Percentiles rank a stretch among this genome's conserved stretches.
Evolutionary conservation across 2,888 invertebrate genomes (phyloP).

Genomic region (Drosophila ustulata): DNA sequence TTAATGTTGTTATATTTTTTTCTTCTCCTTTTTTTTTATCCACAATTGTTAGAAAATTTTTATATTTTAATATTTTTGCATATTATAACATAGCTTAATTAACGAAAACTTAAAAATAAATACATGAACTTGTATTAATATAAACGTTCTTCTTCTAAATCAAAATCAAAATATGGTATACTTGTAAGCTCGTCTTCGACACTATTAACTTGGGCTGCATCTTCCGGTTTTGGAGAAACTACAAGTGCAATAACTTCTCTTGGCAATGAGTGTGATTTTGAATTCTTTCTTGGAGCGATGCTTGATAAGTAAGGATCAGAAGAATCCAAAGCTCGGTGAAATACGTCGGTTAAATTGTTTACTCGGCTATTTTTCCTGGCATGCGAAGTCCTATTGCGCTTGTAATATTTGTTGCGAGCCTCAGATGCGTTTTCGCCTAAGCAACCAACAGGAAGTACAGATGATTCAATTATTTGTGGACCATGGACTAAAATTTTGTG

Average conservation of each 20-base stretch:
- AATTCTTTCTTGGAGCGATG: constrained; percentile 9
- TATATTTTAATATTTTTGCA: constrained; percentile 4
- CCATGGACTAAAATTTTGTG: neutral
- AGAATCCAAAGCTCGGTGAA: constrained; percentile 2
- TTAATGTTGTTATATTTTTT: constrained; percentile 1
- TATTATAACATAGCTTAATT: no score
- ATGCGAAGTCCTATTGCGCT: neutral
- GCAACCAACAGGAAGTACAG: constrained; percentile 16
- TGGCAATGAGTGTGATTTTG: constrained; percentile 12
- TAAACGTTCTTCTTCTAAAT: constrained; percentile 8
- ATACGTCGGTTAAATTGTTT: no score
- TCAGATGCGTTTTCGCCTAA: constrained; percentile 5
- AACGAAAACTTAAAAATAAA: no score
- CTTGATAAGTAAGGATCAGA: constrained; percentile 7
- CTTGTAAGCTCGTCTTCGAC: constrained; percentile 10
- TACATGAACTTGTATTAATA: no score
- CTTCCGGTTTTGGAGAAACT: constrained; percentile 15
- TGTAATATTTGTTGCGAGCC: constrained; percentile 1
- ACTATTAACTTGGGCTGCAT: constrained; percentile 7
- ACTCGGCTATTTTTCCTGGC: no score
- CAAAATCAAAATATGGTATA: constrained; percentile 12
- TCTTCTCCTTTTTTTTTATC: neutral
- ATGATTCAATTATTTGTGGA: constrained; percentile 17
- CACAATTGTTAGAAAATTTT: constrained; percentile 5
- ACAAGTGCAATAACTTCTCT: constrained; percentile 16